Conservation (phyloP, 1,140 invertebrate genomes). For the Bilobella aurantiaca region DNA sequence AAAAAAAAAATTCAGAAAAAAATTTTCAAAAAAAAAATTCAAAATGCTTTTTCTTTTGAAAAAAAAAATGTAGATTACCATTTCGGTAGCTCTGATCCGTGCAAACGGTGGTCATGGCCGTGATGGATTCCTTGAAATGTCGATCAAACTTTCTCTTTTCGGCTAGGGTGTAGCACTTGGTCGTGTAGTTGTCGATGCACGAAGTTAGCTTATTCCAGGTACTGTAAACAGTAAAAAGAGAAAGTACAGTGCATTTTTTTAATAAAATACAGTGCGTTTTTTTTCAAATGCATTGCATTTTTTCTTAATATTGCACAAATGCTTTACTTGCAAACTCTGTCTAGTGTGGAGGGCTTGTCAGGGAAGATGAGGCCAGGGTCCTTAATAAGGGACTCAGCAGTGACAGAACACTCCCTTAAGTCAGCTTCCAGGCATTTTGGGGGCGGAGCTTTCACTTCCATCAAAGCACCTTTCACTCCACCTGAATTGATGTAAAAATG, state of each 20-base stretch:
- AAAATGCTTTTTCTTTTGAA: not conserved
- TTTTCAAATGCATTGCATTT: no score
- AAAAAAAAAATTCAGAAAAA: not conserved
- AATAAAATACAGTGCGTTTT: no score
- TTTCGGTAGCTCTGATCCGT: slow-evolving; percentile 23
- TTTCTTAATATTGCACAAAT: no score
- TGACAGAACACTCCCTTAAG: slow-evolving; percentile 23
- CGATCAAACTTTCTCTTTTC: slow-evolving; percentile 26
- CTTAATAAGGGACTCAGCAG: slow-evolving; percentile 23
- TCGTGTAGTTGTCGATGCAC: slow-evolving; percentile 28
- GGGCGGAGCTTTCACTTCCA: not conserved
- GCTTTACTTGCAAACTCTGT: slow-evolving; percentile 32
- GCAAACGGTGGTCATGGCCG: slow-evolving; percentile 28
- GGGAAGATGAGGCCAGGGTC: slow-evolving; percentile 29
- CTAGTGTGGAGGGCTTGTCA: slow-evolving; percentile 19
- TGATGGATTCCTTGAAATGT: slow-evolving; percentile 24
- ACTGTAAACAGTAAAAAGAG: slow-evolving; percentile 14
- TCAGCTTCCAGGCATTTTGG: slow-evolving; percentile 12
- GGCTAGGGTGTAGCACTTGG: slow-evolving; percentile 17
- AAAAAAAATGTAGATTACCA: slow-evolving; percentile 14
- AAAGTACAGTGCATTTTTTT: no score
- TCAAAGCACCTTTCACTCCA: not conserved
- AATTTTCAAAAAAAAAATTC: not conserved
- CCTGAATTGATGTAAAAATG: not conserved
- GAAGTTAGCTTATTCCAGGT: slow-evolving; percentile 27